Base-by-base conservation (phyloP, 2,888 invertebrate species). In the Monochamus alternatus region DNA sequence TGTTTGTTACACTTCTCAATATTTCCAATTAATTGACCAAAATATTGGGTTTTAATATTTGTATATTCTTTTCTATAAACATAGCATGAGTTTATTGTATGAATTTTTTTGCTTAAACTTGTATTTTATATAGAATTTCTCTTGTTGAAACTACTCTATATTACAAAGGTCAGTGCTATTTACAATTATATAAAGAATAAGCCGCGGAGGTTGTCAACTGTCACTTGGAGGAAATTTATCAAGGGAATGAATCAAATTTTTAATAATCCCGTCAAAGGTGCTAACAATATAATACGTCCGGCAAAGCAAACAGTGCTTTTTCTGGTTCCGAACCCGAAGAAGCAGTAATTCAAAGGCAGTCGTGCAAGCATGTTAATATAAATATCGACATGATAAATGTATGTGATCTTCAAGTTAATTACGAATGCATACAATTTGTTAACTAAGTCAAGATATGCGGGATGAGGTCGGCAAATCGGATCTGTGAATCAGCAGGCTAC, bases 331-430 rank as follows among this genome's bases (percentile, higher is more conserved):
- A 55, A 55, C 44, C 22, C 44, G 62, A 51, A 63, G 68, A 74
- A 59, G 69, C 63, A 74, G 55, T 63, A 63, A 74, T 69, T 64
- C 63, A 64, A 69, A 68, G 64, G 74, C 64, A 55, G 74, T 74
- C 74, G 74, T 74, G 74, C 74, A 69, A 69, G 74, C 69, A 74
- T 69, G 74, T 69, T 85, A 76, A 73, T 70, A 73, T 74, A 71
- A 78, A 75, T 78, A 78, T 83, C 81, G 83, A 82, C 82, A 81
- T 83, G 82, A 82, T 82, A 80, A 84, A 84, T 84, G 83, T 82
- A 82, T 82, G 81, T 81, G 82, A 82, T 80, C 80, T 79, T 77
- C 77, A 74, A 80, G 80, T 80, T 83, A 84, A 84, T 84, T 84
- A 83, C 78, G 75, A 78, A 81, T 82, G 81, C 80, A 81, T 80